phyloP scores from a whole-genome alignment of 2,888 invertebrate species.

The Pristionchus mayeri region DNA sequence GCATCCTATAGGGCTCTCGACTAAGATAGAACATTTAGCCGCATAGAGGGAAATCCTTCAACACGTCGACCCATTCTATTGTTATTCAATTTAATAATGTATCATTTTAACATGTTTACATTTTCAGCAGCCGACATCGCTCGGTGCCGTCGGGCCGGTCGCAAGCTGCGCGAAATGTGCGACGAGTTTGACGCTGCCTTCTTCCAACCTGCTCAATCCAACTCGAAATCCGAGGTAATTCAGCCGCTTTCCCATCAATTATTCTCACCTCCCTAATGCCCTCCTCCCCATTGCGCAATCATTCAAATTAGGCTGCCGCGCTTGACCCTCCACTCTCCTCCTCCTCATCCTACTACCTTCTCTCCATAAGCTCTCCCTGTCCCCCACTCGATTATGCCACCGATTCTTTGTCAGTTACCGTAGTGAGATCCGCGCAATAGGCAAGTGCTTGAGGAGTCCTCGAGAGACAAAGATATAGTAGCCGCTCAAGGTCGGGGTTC shows the following conservation, averaged over 20 bases:
- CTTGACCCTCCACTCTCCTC: constrained; percentile 13
- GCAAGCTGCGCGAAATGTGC: not conserved
- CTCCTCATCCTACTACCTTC: too few relatives aligned
- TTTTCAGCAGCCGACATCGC: constrained; percentile 25
- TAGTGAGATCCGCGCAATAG: constrained; percentile 34
- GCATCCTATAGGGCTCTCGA: too few relatives aligned
- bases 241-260: constrained; percentile 42
- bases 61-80: too few relatives aligned
- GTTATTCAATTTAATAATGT: too few relatives aligned
- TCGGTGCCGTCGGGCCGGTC: not conserved
- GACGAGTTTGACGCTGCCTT: constrained; percentile 35
- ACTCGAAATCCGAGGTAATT: constrained; percentile 16
- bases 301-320: constrained; percentile 38
- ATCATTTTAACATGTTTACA: too few relatives aligned
- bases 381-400: constrained; percentile 1
- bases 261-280: constrained; percentile 44
- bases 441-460: not conserved
- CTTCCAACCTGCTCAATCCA: constrained; percentile 3
- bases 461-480: not conserved
- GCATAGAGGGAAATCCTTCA: too few relatives aligned
- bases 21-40: too few relatives aligned
- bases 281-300: constrained; percentile 42
- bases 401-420: constrained; percentile 12
- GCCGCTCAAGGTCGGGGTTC: not conserved
- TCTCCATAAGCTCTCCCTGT: not conserved